Evolutionary conservation across 2,797 vertebrate species (phyloP).

Genomic region (Pangasius krempfi): DNA sequence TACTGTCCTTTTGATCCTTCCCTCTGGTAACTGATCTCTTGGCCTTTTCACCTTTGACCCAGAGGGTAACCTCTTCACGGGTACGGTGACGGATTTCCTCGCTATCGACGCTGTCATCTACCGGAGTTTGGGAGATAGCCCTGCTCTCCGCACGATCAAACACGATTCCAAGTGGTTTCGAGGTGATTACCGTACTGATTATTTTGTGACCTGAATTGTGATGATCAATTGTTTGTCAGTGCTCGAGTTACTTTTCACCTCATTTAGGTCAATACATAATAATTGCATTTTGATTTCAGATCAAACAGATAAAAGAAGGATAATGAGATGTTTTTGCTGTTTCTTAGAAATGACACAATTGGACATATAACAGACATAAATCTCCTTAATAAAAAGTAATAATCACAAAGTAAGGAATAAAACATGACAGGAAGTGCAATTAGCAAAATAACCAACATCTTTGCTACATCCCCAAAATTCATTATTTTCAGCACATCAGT

Average conservation of each 20-base stretch:
- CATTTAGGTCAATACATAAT: background rate
- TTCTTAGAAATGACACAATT: background rate
- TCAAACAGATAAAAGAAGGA: background rate
- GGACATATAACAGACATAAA: background rate
- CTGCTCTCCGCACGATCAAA: slow-evolving; percentile 92
- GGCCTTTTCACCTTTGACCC: slow-evolving; percentile 45
- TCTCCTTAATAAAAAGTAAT: background rate
- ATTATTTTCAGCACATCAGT: background rate
- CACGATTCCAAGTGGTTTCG: slow-evolving; percentile 99
- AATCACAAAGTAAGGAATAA: background rate
- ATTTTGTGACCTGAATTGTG: background rate
- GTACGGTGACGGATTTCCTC: slow-evolving; percentile 94
- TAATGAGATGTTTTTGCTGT: background rate
- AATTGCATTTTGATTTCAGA: background rate
- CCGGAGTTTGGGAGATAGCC: slow-evolving; percentile 91
- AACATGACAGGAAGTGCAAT: background rate
- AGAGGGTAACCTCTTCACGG: slow-evolving; percentile 96
- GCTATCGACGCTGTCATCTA: slow-evolving; percentile 97
- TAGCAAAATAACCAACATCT: background rate
- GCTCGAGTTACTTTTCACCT: background rate
- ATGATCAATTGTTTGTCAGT: background rate
- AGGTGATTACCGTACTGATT: slow-evolving; percentile 72
- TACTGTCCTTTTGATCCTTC: background rate
- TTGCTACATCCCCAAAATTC: background rate
- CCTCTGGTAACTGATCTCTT: slow-evolving; percentile 17